These are phyloP conservation scores for Notocelia uddmanniana DNA, from an alignment of 2,888 invertebrate genomes.

Conservation along the genomic window DNA sequence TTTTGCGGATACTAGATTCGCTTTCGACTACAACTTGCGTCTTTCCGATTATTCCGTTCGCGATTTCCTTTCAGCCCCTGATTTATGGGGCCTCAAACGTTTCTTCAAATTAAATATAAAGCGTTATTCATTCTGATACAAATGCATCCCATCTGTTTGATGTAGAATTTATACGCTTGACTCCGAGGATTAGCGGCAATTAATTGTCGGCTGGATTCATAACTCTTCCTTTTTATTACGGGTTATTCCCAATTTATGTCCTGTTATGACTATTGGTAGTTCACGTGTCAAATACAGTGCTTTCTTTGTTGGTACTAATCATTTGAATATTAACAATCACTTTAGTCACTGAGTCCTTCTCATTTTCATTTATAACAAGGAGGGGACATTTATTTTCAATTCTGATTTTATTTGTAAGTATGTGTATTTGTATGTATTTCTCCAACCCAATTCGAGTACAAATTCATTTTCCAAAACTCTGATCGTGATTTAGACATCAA, in stretches of 20 bases:
- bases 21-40: neutral
- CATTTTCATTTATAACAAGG: too few relatives aligned
- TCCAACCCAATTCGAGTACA: too few relatives aligned
- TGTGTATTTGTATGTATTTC: too few relatives aligned
- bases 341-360: too few relatives aligned
- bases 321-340: too few relatives aligned
- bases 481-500: too few relatives aligned
- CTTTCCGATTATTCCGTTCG: constrained; percentile 41
- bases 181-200: constrained; percentile 20
- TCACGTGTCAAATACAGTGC: neutral
- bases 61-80: constrained; percentile 43
- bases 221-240: constrained; percentile 1
- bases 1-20: neutral
- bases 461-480: too few relatives aligned
- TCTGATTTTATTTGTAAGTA: too few relatives aligned
- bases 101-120: constrained; percentile 45
- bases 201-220: constrained; percentile 18
- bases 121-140: constrained; percentile 40
- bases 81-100: constrained; percentile 41
- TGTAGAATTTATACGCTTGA: constrained; percentile 19
- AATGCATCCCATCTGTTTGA: constrained; percentile 38
- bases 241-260: constrained; percentile 2
- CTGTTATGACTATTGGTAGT: neutral
- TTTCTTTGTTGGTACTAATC: neutral
- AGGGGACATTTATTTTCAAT: too few relatives aligned